Percentiles rank a stretch among this genome's conserved stretches.
These are phyloP conservation scores for Penaeus japonicus DNA, from an alignment of 1,140 invertebrate genomes.

Conservation along the genomic window DNA sequence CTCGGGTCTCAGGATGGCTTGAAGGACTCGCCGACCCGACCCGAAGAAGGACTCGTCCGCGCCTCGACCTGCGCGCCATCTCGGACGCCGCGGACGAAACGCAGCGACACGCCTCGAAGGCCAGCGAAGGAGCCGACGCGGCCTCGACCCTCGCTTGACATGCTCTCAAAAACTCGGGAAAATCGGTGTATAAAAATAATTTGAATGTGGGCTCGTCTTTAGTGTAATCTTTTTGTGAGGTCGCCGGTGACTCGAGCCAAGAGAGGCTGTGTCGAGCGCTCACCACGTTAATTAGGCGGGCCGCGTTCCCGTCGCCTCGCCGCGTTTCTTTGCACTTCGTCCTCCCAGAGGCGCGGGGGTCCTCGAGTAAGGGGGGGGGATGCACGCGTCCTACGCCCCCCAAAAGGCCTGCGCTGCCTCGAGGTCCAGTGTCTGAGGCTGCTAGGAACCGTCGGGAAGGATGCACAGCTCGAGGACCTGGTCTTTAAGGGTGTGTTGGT, in stretches of 20 bases:
- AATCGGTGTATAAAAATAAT: conserved; percentile 53
- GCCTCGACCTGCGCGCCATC: no score
- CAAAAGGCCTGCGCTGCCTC: no score
- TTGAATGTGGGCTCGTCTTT: conserved; percentile 52
- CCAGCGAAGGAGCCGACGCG: neutral
- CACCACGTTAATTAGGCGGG: conserved; percentile 46
- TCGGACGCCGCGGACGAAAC: no score
- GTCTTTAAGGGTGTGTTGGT: neutral
- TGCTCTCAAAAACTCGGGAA: conserved; percentile 52
- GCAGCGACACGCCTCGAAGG: neutral
- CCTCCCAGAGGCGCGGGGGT: neutral
- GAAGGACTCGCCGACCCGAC: neutral
- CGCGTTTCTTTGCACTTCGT: neutral
- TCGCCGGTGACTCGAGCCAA: conserved; percentile 36
- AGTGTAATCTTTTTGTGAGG: conserved; percentile 52
- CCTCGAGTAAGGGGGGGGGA: neutral
- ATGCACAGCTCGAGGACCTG: neutral
- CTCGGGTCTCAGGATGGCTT: neutral
- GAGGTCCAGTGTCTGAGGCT: no score
- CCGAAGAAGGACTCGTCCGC: neutral
- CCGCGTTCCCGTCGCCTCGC: neutral
- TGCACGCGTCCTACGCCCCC: neutral
- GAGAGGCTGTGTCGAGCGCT: conserved; percentile 42
- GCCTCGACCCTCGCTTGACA: conserved; percentile 36
- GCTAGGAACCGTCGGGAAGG: no score